Conservation (phyloP, 2,113 vertebrate genomes). For the Mastomys coucha region DNA sequence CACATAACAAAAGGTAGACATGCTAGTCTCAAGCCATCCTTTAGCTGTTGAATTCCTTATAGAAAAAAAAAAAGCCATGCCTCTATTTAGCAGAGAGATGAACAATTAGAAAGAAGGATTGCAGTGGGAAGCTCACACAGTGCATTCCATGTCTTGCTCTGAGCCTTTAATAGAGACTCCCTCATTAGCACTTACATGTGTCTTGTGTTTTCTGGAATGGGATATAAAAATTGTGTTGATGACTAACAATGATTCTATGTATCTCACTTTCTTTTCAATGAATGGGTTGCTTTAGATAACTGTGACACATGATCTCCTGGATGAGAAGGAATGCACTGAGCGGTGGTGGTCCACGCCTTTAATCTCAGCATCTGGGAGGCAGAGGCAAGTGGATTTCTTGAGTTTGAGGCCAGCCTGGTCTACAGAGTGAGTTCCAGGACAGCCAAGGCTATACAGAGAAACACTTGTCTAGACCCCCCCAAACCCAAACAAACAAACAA, state of each 20-base stretch:
- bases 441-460: too few relatives aligned
- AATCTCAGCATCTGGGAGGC: too few relatives aligned
- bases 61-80: not conserved
- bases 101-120: not conserved
- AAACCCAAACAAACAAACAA: too few relatives aligned
- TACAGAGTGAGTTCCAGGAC: too few relatives aligned
- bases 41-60: not conserved
- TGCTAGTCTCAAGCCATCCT: not conserved
- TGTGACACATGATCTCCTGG: not conserved
- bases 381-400: too few relatives aligned
- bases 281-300: constrained; percentile 4
- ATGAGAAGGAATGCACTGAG: too few relatives aligned
- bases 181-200: not conserved
- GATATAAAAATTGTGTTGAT: constrained; percentile 12
- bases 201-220: not conserved
- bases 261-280: constrained; percentile 16
- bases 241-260: constrained; percentile 22
- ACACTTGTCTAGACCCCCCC: too few relatives aligned
- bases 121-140: not conserved
- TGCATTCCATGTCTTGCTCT: not conserved
- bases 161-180: not conserved
- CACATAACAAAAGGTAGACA: not conserved
- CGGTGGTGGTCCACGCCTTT: too few relatives aligned
- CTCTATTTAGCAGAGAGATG: not conserved
- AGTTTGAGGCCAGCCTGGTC: too few relatives aligned